These are phyloP conservation scores for Ursus arctos DNA, from an alignment of 2,113 vertebrate genomes.

Conservation along the genomic window DNA sequence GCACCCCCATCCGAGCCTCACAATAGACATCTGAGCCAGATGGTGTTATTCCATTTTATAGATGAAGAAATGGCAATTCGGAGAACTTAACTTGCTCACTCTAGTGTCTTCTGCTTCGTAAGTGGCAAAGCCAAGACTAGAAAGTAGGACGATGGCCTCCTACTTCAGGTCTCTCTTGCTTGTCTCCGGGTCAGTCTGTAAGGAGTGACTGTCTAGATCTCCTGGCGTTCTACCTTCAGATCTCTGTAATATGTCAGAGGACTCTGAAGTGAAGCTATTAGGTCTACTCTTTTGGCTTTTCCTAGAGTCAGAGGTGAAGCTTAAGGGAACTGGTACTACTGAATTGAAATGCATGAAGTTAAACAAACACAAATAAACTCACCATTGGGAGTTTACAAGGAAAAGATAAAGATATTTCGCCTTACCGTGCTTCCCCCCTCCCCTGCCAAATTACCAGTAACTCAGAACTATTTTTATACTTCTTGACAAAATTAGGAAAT, in stretches of 20 bases:
- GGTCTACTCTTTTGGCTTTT: background rate
- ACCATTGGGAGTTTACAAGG: background rate
- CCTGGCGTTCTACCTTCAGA: background rate
- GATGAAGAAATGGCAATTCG: background rate
- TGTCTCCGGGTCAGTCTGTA: background rate
- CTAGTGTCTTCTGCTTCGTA: background rate
- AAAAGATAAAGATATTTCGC: background rate
- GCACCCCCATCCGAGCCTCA: background rate
- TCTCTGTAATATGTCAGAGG: background rate
- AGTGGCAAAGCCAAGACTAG: background rate
- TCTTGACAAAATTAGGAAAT: slow-evolving; percentile 7
- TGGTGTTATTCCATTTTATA: background rate
- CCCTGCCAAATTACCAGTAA: background rate
- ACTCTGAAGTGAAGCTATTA: slow-evolving; percentile 39
- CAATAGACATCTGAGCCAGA: background rate
- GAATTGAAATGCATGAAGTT: background rate
- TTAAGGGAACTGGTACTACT: background rate
- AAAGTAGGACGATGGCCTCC: background rate
- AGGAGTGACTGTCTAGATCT: background rate
- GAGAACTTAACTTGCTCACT: slow-evolving; percentile 3
- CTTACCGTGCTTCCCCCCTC: background rate
- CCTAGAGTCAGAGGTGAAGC: background rate
- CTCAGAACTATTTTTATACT: slow-evolving; percentile 34
- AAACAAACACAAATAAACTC: background rate
- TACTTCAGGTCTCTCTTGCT: background rate